Evolutionary conservation across 2,113 vertebrate species (phyloP).

Genomic region (pig (Sus scrofa)): DNA sequence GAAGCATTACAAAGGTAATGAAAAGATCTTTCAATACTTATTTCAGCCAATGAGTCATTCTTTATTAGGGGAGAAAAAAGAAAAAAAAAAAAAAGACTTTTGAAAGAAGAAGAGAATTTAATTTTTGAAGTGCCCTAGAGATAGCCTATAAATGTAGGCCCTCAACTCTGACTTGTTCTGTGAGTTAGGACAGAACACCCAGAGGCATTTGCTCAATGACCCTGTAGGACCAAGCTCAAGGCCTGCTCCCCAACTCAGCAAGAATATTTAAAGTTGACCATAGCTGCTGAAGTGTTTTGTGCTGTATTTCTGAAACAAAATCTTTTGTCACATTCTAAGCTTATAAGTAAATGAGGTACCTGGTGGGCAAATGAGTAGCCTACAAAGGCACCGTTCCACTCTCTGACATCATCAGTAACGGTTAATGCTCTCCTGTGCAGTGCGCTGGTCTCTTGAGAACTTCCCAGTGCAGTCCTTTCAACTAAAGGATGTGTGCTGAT

Average conservation of each 20-base stretch:
- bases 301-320: conserved; percentile 38
- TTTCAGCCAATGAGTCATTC: neutral
- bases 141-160: neutral
- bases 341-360: conserved; percentile 65
- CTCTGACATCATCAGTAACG: conserved; percentile 3
- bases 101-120: conserved; percentile 48
- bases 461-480: neutral
- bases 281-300: neutral
- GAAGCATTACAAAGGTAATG: neutral
- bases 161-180: neutral
- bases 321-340: neutral
- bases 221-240: neutral
- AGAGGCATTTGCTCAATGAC: neutral
- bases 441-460: conserved; percentile 27
- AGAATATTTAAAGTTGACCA: neutral
- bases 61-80: conserved; percentile 52
- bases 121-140: neutral
- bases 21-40: neutral
- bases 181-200: neutral
- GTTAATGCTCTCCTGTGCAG: neutral
- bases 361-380: neutral
- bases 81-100: neutral
- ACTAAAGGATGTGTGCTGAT: neutral
- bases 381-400: neutral
- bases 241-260: neutral